These are phyloP conservation scores for Horisme vitalbata DNA, from an alignment of 2,888 invertebrate species.

Conservation along the genomic window DNA sequence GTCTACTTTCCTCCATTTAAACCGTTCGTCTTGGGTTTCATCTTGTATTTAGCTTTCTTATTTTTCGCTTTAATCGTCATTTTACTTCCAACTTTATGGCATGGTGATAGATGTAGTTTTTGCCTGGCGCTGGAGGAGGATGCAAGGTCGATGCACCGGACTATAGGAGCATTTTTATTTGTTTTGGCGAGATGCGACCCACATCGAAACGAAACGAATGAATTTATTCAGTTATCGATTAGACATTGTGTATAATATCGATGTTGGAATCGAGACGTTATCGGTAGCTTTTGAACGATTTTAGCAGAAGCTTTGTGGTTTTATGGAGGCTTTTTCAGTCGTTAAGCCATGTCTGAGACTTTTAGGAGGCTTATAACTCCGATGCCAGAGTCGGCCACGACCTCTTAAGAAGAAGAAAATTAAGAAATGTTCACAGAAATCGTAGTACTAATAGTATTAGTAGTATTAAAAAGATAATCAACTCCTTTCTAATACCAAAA, in stretches of 20 bases:
- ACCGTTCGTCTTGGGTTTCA: constrained; percentile 73
- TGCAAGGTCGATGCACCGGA: constrained; percentile 79
- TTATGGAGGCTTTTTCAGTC: too few species aligned
- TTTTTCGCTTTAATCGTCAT: constrained; percentile 58
- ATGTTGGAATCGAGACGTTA: constrained; percentile 43
- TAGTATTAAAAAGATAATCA: too few species aligned
- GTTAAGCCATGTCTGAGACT: too few species aligned
- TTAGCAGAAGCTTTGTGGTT: background rate
- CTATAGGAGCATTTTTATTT: constrained; percentile 80
- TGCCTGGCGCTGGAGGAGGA: constrained; percentile 49
- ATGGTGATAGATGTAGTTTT: constrained; percentile 42
- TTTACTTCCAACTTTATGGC: constrained; percentile 53
- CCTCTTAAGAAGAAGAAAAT: too few species aligned
- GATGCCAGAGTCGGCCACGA: too few species aligned
- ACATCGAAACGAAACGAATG: constrained; percentile 78
- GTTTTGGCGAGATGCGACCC: constrained; percentile 80
- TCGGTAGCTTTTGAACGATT: constrained; percentile 2
- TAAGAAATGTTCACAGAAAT: too few species aligned
- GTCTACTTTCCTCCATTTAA: constrained; percentile 47
- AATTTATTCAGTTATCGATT: constrained; percentile 82
- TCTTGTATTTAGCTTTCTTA: constrained; percentile 78
- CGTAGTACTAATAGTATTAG: too few species aligned
- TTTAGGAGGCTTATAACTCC: too few species aligned
- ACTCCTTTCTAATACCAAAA: too few species aligned
- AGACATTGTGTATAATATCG: constrained; percentile 72